Conservation (phyloP, 37 sponge, comb jelly and placozoan species). For the Agelas oroides region DNA sequence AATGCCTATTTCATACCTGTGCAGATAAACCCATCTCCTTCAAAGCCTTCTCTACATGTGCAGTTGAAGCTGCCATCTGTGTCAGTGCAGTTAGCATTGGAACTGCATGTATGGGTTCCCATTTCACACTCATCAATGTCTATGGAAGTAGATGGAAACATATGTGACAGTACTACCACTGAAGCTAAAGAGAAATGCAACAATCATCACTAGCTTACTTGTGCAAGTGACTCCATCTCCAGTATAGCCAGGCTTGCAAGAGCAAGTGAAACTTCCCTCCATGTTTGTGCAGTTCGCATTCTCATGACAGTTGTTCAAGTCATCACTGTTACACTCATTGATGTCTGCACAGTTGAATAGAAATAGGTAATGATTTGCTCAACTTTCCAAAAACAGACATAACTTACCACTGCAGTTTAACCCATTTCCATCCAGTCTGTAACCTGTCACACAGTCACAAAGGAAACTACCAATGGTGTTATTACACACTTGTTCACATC, state of each 20-base stretch:
- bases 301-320: slow-evolving; percentile 14
- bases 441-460: slow-evolving; percentile 4
- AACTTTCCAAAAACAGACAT: no score
- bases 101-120: slow-evolving; percentile 4
- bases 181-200: no score
- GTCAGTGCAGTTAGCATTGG: slow-evolving; percentile 37
- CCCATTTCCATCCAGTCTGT: no score
- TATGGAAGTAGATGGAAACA: no score
- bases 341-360: not conserved
- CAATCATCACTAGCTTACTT: no score
- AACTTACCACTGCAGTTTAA: not conserved
- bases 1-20: not conserved
- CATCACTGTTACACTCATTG: slow-evolving; percentile 27
- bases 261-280: slow-evolving; percentile 38
- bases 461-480: slow-evolving; percentile 32
- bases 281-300: no score
- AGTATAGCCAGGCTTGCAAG: slow-evolving; percentile 34
- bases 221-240: slow-evolving; percentile 37
- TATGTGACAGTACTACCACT: no score
- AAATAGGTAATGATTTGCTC: no score
- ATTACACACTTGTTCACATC: not conserved
- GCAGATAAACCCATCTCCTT: not conserved
- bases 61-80: slow-evolving; percentile 53
- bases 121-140: not conserved
- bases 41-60: slow-evolving; percentile 44